phyloP scores from a whole-genome alignment of 2,888 invertebrate species.

The Mechanitis mazaeus region DNA sequence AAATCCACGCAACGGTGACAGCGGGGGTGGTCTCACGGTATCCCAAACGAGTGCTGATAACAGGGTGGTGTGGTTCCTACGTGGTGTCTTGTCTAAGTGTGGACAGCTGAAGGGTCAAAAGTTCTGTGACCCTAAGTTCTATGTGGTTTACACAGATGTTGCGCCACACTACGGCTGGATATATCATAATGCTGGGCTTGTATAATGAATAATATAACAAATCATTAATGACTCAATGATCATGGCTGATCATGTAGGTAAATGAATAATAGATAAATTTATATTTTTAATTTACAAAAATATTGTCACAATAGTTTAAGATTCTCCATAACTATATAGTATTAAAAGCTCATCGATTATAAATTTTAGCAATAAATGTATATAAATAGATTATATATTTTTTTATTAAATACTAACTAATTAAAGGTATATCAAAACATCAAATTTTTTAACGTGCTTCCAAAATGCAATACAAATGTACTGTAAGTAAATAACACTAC shows the following conservation, averaged over 20 bases:
- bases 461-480: too few relatives aligned
- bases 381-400: too few relatives aligned
- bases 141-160: conserved; percentile 61
- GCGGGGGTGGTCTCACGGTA: conserved; percentile 78
- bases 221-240: conserved; percentile 8
- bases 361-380: too few relatives aligned
- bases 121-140: conserved; percentile 52
- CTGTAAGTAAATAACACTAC: too few relatives aligned
- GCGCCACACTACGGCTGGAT: conserved; percentile 67
- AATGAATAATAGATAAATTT: background rate
- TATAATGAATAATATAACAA: conserved; percentile 44
- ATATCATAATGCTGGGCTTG: conserved; percentile 50
- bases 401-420: too few relatives aligned
- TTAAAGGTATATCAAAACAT: too few relatives aligned
- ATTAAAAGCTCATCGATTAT: too few relatives aligned
- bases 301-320: too few relatives aligned
- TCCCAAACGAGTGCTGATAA: conserved; percentile 53
- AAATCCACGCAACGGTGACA: conserved; percentile 79
- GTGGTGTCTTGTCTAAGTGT: conserved; percentile 65
- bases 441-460: too few relatives aligned
- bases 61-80: conserved; percentile 58
- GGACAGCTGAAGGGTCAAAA: conserved; percentile 44
- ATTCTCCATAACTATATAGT: too few relatives aligned
- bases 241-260: background rate
- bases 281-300: too few relatives aligned